Evolutionary conservation across 2,113 vertebrate species (phyloP), one percentile per base, ranked within the genome.

Genomic region (Serinus canaria): DNA sequence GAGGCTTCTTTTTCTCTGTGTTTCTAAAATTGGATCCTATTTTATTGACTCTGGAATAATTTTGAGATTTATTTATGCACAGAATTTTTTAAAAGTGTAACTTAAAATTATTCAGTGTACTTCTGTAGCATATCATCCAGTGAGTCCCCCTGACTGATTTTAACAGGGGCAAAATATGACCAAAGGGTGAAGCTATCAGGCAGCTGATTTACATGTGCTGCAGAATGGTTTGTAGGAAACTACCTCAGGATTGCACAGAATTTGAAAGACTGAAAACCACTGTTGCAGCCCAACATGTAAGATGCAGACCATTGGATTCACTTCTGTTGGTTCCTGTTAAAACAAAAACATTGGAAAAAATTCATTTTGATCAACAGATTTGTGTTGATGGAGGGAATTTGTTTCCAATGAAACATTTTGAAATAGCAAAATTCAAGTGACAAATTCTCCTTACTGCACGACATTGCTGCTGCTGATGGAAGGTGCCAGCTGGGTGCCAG

Each of bases 401-500:
- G 3, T 72, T 85, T 73, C 30, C 28, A 83, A 15, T 12, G 1
- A 56, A 55, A 44, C 1, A 1, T 63, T 79, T 50, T 63, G 78
- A 87, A 85, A 79, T 25, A 21, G 17, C 10, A 66, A 19, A 77
- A 89, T 67, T 75, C 6, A 39, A 14, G 27, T 41, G 31, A 33
- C 8, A 33, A 62, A 28, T 56, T 52, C 24, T 13, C 13, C 28
- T 69, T 33, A 5, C 14, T 28, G 19, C 0, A 2, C 11, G 23
- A 7, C 6, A 13, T 6, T 53, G 50, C 33, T 72, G 2, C 55
- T 66, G 11, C 14, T 85, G 13, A 31, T 2, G 6, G 37, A 66
- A 56, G 10, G 37, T 27, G 23, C 7, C 0, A 2, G 31, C 31
- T 72, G 80, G 28, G 7, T 49, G 33, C 10, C 0, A 0, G 31